A percentile compares a stretch with the other conserved stretches of the same genome.
These are phyloP conservation scores for Pelusios castaneus DNA, from an alignment of 2,113 vertebrate species.

Conservation along the genomic window DNA sequence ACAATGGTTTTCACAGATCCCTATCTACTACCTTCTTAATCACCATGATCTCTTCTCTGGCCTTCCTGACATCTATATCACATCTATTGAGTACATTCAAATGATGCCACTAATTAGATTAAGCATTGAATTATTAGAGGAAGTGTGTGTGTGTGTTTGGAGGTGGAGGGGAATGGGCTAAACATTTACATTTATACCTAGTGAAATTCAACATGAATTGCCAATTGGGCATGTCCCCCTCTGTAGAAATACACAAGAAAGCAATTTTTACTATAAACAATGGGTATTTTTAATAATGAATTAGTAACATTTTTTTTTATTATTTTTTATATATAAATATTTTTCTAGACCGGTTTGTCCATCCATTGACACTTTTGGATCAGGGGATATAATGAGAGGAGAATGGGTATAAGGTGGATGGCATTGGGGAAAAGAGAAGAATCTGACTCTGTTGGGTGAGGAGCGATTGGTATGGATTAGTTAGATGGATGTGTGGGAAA, in stretches of 20 bases:
- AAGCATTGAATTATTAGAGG: neutral
- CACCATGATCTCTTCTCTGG: neutral
- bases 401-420: neutral
- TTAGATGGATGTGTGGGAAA: neutral
- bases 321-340: neutral
- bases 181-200: neutral
- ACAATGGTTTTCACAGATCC: neutral
- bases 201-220: neutral
- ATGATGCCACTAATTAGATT: neutral
- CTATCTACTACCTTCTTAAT: neutral
- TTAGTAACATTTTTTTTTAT: neutral
- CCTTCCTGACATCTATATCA: neutral
- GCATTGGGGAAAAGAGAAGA: neutral
- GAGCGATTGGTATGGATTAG: neutral
- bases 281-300: neutral
- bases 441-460: neutral
- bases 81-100: neutral
- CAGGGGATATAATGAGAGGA: neutral
- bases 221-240: neutral
- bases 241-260: neutral
- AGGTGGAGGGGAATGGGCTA: neutral
- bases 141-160: too few relatives aligned
- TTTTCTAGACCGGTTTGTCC: neutral
- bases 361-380: neutral
- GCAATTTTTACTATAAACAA: neutral